Evolutionary conservation across 2,113 vertebrate genomes (phyloP).

Genomic region (Chloroceryle aenea): DNA sequence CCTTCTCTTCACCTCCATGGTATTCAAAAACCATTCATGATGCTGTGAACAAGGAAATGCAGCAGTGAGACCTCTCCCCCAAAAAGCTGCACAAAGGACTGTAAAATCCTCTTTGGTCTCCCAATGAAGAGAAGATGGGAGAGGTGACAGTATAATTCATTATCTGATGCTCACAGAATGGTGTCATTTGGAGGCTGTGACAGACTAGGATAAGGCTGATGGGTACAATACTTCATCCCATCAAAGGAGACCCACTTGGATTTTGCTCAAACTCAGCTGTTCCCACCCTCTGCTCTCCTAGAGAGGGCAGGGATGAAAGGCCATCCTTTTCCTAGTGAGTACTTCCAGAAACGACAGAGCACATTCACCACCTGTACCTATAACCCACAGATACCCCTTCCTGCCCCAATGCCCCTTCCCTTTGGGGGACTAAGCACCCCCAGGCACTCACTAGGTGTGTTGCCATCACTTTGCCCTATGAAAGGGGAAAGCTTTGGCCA

Average conservation of each 20-base stretch:
- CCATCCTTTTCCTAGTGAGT: neutral
- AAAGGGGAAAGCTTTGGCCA: neutral
- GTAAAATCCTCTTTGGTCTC: neutral
- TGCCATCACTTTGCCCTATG: neutral
- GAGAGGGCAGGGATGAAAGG: neutral
- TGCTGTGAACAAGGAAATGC: neutral
- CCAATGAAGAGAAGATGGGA: neutral
- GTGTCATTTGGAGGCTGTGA: neutral
- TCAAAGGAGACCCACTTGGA: neutral
- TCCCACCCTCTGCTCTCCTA: neutral
- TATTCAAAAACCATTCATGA: too few relatives aligned
- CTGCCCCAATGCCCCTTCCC: neutral
- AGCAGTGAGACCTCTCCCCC: neutral
- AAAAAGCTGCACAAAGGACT: neutral
- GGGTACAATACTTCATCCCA: neutral
- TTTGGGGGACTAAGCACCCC: neutral
- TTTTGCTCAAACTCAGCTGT: neutral
- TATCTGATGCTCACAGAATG: neutral
- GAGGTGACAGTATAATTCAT: neutral
- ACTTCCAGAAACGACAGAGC: neutral
- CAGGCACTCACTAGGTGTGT: rapidly evolving
- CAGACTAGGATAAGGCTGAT: neutral
- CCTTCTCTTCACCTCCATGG: neutral
- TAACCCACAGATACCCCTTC: neutral
- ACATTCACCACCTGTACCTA: neutral